These are phyloP conservation scores for Morpho achilles DNA, from an alignment of 2,888 invertebrate species.

Conservation along the genomic window DNA sequence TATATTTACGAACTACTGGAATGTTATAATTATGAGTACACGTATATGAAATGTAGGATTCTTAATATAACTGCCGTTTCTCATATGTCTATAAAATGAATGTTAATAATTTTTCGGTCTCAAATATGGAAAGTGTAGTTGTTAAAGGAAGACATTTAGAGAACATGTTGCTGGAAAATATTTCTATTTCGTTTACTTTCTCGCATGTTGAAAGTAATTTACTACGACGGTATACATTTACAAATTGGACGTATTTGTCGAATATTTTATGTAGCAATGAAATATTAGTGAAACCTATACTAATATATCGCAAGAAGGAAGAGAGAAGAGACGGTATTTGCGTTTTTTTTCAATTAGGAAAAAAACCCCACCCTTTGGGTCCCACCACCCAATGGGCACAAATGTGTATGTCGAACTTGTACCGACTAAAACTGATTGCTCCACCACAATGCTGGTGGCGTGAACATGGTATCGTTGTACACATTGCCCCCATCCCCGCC, in stretches of 20 bases:
- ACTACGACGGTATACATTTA: conserved; percentile 8
- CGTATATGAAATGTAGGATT: background rate
- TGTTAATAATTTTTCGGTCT: conserved; percentile 8
- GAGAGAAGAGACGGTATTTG: background rate
- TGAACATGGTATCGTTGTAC: too few relatives aligned
- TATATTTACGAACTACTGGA: too few relatives aligned
- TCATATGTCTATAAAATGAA: too few relatives aligned
- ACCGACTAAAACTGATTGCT: too few relatives aligned
- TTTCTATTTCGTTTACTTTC: conserved; percentile 16
- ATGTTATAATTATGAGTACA: background rate
- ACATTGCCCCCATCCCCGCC: too few relatives aligned
- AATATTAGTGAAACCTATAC: too few relatives aligned
- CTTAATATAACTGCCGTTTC: too few relatives aligned
- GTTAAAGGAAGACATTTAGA: conserved; percentile 22
- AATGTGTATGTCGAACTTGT: too few relatives aligned
- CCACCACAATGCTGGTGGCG: too few relatives aligned
- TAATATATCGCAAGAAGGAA: background rate
- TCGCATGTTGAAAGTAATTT: conserved; percentile 12
- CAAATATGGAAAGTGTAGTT: conserved; percentile 9
- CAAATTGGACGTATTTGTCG: background rate
- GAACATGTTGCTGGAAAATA: conserved; percentile 14
- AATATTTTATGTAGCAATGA: background rate
- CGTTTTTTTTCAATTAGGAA: too few relatives aligned
- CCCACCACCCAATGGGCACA: too few relatives aligned
- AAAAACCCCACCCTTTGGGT: background rate